Evolutionary conservation across 53 echinoderm and acorn worm genomes (phyloP), one percentile per base, ranked within the genome.

Genomic region (Hippasteria phrygiana): DNA sequence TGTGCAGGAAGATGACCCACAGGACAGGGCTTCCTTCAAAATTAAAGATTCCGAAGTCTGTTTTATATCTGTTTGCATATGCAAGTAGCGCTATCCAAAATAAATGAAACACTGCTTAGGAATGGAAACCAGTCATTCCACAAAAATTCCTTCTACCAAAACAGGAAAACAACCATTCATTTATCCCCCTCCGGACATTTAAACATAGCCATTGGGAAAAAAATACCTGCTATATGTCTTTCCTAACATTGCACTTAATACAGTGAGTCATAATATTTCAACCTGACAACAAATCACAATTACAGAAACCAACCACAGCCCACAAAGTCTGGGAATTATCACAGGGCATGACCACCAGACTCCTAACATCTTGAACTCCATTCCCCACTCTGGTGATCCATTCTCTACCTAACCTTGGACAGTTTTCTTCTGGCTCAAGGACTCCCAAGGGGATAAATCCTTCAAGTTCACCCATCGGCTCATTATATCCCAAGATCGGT

Each of bases 391-490:
- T 20, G 39, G 12, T 20, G 40, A 56, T 39, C 55, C 37, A 79
- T 79, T 55, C 56, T 79, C 36, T 22, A 22, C 79, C 37, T 79
- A 55, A 55, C n/a, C 59, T 35, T 41, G 24, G 5, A 79, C 46
- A 38, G 46, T 50, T 50, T 76, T 76, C n/a, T 7, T 45, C 46
- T 59, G 7, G 13, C 47, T 28, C 27, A 47, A 24, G 18, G 1
- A 48, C 51, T 48, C 76, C 76, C 76, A 50, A 14, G 54, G 50
- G 76, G 33, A 76, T 76, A 76, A 76, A 79, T 56, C 38, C 79
- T 79, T 78, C 18, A 46, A 31, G 31, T 76, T 76, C 79, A 79
- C n/a, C 79, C 79, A 79, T 39, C 24, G 55, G 55, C 55, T 79
- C 14, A 5, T 9, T 3, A 46, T 74, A n/a, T 29, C 31, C 34